Percentiles rank a stretch among this genome's conserved stretches.
phyloP scores from a whole-genome alignment of 1,140 invertebrate species.

The Papilio aristodemus region DNA sequence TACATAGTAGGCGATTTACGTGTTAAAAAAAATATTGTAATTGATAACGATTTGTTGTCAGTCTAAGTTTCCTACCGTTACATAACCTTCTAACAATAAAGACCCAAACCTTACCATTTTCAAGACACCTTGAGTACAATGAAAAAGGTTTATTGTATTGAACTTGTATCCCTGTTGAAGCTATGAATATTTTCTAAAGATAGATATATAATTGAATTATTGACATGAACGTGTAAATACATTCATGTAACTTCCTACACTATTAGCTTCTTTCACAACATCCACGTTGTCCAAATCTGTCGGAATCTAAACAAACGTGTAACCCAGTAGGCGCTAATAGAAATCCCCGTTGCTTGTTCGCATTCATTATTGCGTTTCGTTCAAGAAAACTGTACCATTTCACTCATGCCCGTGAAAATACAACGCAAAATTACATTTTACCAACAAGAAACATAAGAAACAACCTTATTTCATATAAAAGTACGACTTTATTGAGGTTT shows the following conservation, averaged over 20 bases:
- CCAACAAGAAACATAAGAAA: background rate
- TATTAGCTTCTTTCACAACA: background rate
- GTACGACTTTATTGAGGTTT: background rate
- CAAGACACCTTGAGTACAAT: no score
- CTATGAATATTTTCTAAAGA: no score
- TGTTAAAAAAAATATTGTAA: no score
- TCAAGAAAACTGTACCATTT: conserved; percentile 22
- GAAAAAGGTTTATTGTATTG: background rate
- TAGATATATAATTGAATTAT: background rate
- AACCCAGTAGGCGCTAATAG: conserved; percentile 6
- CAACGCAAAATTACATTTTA: conserved; percentile 8
- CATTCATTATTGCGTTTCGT: conserved; percentile 17
- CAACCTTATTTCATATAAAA: conserved; percentile 20
- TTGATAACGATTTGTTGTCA: no score
- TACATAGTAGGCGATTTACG: no score
- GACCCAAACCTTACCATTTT: no score
- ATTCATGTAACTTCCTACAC: background rate
- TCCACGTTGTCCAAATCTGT: background rate
- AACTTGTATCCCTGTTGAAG: no score
- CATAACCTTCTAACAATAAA: no score
- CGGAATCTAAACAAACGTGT: background rate
- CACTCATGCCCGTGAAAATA: background rate
- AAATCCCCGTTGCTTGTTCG: conserved; percentile 5
- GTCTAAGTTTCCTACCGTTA: no score
- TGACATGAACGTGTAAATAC: background rate